Evolutionary conservation across 2,113 vertebrate genomes (phyloP), one percentile per base, ranked within the genome.

Genomic region (Mobula hypostoma): DNA sequence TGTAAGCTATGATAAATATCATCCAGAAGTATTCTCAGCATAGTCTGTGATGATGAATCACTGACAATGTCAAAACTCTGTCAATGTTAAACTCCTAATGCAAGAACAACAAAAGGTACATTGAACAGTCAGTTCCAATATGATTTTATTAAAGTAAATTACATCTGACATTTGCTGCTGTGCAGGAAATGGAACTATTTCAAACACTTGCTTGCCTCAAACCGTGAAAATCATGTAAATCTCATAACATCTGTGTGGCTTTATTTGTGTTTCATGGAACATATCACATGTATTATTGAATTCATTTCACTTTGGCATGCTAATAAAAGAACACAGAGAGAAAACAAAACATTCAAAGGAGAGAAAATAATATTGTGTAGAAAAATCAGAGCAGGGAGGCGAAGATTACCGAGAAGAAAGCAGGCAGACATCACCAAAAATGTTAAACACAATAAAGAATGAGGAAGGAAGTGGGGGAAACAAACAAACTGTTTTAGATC

Each of bases 121-220:
- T 93, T 76, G 91, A 93, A 74, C 91, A 76, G 91, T 93, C 70
- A 21, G 24, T 76, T 56, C 68, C 70, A 93, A 93, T 48, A 72
- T 92, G 90, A 92, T 92, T 48, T 72, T 76, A 93, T 93, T 21
- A 48, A 76, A 76, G 91, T 93, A 93, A 74, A 93, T 93, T 93
- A 93, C 27, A 6, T 74, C 70, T 93, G 91, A 72, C 68, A 93
- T 70, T 56, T 74, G 91, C 91, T 93, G 36, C 91, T 93, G 91
- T 74, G 91, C 91, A 93, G 91, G 70, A 93, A 93, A 74, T 76
- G 11, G 91, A 93, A 93, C 91, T 76, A 93, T 93, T 93, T 76
- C 68, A 93, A 93, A 93, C 21, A 93, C 91, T 93, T 93, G 91
- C 68, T 93, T 12, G 8, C 21, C 19, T 93, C 70, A 74, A 56